phyloP scores from a whole-genome alignment of 2,888 invertebrate genomes.

The Apeira syringaria region DNA sequence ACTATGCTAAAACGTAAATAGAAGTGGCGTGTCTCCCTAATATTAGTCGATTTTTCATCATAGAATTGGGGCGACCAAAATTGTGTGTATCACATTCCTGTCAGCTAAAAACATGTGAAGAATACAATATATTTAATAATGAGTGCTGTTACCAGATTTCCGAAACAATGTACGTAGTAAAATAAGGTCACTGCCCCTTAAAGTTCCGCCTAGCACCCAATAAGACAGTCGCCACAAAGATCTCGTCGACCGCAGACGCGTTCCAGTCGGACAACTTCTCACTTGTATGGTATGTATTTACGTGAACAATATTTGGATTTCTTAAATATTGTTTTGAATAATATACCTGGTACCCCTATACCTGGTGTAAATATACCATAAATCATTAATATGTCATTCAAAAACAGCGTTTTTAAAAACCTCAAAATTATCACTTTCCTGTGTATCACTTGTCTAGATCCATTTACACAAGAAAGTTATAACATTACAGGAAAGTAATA shows the following conservation, averaged over 20 bases:
- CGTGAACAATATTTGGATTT: slow-evolving; percentile 7
- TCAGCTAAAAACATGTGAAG: slow-evolving; percentile 19
- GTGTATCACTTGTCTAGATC: not conserved
- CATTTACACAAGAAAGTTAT: too few relatives aligned
- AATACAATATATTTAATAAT: slow-evolving; percentile 18
- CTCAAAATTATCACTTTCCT: not conserved
- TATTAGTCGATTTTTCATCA: slow-evolving; percentile 21
- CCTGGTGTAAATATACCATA: slow-evolving; percentile 11
- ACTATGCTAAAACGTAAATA: slow-evolving; percentile 20
- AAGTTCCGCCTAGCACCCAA: too few relatives aligned
- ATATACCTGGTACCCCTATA: too few relatives aligned
- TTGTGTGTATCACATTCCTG: slow-evolving; percentile 25
- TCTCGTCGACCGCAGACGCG: too few relatives aligned
- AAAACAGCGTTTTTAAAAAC: slow-evolving; percentile 12
- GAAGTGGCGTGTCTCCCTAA: slow-evolving; percentile 13
- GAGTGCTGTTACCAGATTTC: slow-evolving; percentile 13
- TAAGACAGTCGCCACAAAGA: too few relatives aligned
- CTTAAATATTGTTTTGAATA: slow-evolving; percentile 18
- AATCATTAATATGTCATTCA: slow-evolving; percentile 14
- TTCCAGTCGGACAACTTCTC: too few relatives aligned
- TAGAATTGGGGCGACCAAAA: slow-evolving; percentile 21
- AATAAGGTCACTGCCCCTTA: slow-evolving; percentile 4
- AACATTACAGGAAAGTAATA: too few relatives aligned
- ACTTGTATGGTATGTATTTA: too few relatives aligned
- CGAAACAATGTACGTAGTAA: slow-evolving; percentile 12